Conservation (phyloP, 1,140 invertebrate genomes). For the Drosophila sproati region DNA sequence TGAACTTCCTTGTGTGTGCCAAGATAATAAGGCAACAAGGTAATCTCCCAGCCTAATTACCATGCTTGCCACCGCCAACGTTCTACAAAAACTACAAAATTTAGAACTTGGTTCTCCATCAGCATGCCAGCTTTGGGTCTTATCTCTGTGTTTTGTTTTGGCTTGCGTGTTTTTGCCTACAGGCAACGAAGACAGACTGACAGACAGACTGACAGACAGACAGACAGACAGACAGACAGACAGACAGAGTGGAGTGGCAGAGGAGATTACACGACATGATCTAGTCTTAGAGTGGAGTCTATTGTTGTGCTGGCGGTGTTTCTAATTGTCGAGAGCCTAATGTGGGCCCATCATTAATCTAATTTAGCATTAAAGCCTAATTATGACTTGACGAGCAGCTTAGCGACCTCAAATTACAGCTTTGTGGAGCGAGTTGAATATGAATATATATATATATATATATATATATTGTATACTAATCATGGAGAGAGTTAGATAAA, state of each 20-base stretch:
- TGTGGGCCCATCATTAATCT: constrained; percentile 79
- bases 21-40: constrained; percentile 22
- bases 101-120: constrained; percentile 55
- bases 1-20: constrained; percentile 37
- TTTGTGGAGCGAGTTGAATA: constrained; percentile 21
- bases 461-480: background rate
- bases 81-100: constrained; percentile 54
- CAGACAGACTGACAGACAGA: background rate
- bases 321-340: constrained; percentile 44
- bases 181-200: background rate
- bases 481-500: too few relatives aligned
- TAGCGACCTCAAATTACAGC: constrained; percentile 31
- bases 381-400: constrained; percentile 37
- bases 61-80: constrained; percentile 40
- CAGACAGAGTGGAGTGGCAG: background rate
- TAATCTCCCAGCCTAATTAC: constrained; percentile 67
- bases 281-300: constrained; percentile 8
- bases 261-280: constrained; percentile 26
- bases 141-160: constrained; percentile 27
- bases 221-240: too few relatives aligned
- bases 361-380: constrained; percentile 74
- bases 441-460: background rate
- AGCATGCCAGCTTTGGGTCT: constrained; percentile 43
- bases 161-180: constrained; percentile 50
- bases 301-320: constrained; percentile 20